phyloP scores from a whole-genome alignment of 64 coral and sea anemone species.

The Montipora cactus region DNA sequence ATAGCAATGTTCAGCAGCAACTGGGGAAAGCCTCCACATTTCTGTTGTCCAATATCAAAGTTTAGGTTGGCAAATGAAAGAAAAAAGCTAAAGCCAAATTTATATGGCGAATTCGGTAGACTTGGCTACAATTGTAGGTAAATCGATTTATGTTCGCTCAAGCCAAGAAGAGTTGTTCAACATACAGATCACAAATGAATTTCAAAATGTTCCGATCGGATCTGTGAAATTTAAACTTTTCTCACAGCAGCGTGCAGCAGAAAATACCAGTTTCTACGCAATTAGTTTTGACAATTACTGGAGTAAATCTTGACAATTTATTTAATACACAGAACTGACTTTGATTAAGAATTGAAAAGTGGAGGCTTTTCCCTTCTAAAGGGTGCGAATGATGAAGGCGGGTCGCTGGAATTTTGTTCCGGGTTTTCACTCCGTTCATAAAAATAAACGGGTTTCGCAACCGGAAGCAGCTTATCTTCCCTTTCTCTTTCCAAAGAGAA shows the following conservation, averaged over 20 bases:
- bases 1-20: too few species aligned
- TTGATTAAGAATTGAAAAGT: background rate
- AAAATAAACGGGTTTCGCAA: background rate
- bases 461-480: background rate
- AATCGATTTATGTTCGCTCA: background rate
- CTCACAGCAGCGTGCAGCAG: background rate
- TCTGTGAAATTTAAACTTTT: background rate
- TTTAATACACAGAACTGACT: too few species aligned
- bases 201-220: background rate
- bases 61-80: background rate
- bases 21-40: background rate
- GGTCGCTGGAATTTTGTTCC: background rate
- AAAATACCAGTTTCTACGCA: background rate
- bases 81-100: conserved; percentile 6
- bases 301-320: too few species aligned
- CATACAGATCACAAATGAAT: background rate
- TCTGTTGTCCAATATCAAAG: background rate
- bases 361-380: background rate
- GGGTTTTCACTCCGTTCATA: background rate
- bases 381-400: too few species aligned
- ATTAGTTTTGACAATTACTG: background rate
- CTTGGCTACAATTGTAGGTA: too few species aligned
- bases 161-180: background rate
- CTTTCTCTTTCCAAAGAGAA: conserved; percentile 25
- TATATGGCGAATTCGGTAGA: background rate